Percentiles rank a stretch among this genome's conserved stretches.
These are phyloP conservation scores for Scaptomyza parva DNA, from an alignment of 2,888 invertebrate genomes.

Conservation along the genomic window DNA sequence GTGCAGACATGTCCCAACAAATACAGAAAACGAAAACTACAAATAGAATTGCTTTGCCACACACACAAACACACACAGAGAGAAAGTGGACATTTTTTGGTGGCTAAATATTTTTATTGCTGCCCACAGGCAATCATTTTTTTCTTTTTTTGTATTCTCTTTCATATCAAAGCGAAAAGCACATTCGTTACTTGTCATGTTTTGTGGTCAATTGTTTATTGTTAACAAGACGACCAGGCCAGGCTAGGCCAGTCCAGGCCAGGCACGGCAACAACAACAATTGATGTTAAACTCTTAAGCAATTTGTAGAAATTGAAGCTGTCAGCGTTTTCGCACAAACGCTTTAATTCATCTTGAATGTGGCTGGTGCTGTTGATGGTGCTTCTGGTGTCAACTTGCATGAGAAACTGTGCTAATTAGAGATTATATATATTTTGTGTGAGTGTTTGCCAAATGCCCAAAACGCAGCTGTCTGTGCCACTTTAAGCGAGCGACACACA, in stretches of 20 bases:
- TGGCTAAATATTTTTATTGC: slow-evolving; percentile 66
- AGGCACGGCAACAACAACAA: too few relatives aligned
- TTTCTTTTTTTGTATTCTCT: background rate
- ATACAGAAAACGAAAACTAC: slow-evolving; percentile 47
- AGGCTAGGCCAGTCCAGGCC: too few relatives aligned
- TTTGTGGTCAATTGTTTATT: slow-evolving; percentile 74
- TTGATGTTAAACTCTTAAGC: slow-evolving; percentile 28
- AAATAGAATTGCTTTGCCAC: slow-evolving; percentile 71
- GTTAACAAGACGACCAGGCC: slow-evolving; percentile 53
- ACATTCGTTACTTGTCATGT: slow-evolving; percentile 64
- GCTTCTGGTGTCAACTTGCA: slow-evolving; percentile 3
- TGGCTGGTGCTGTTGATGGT: background rate
- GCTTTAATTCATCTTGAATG: slow-evolving; percentile 41
- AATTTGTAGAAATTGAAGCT: slow-evolving; percentile 41
- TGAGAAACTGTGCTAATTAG: slow-evolving; percentile 36
- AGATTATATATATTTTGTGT: slow-evolving; percentile 15
- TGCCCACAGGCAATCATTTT: slow-evolving; percentile 39
- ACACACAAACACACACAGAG: slow-evolving; percentile 12
- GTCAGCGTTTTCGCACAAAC: slow-evolving; percentile 46
- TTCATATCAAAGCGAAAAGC: slow-evolving; percentile 18
- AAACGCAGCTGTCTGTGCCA: slow-evolving; percentile 43
- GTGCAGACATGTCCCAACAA: slow-evolving; percentile 56
- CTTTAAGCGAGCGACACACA: slow-evolving; percentile 22
- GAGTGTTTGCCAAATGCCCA: slow-evolving; percentile 10
- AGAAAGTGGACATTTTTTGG: slow-evolving; percentile 17